These are phyloP conservation scores for fruit fly (Drosophila melanogaster) DNA, from an alignment of 1,140 invertebrate species.

Conservation along the genomic window Release_6_plus_ISO1_MT NT_033779.5:11938501-11939000, in stretches of 20 bases:
- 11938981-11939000: constrained; percentile 50
- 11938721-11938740: neutral
- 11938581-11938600: constrained; percentile 53
- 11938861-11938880: constrained; percentile 60
- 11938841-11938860: constrained; percentile 62
- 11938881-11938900: constrained; percentile 30
- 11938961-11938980: constrained; percentile 55
- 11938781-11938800: constrained; percentile 27
- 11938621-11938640: constrained; percentile 22
- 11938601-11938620: constrained; percentile 28
- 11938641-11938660: neutral
- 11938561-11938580: constrained; percentile 47
- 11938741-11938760: too few species aligned
- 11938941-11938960: constrained; percentile 73
- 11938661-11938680: constrained; percentile 26
- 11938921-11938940: constrained; percentile 55
- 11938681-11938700: constrained; percentile 58
- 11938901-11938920: constrained; percentile 53
- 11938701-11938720: neutral
- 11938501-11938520: constrained; percentile 26
- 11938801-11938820: constrained; percentile 54
- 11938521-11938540: constrained; percentile 34
- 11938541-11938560: constrained; percentile 44
- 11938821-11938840: constrained; percentile 48
- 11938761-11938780: constrained; percentile 11